Evolutionary conservation across 2,113 vertebrate genomes (phyloP), one percentile per base, ranked within the genome.

Genomic region (Hypomesus transpacificus): DNA sequence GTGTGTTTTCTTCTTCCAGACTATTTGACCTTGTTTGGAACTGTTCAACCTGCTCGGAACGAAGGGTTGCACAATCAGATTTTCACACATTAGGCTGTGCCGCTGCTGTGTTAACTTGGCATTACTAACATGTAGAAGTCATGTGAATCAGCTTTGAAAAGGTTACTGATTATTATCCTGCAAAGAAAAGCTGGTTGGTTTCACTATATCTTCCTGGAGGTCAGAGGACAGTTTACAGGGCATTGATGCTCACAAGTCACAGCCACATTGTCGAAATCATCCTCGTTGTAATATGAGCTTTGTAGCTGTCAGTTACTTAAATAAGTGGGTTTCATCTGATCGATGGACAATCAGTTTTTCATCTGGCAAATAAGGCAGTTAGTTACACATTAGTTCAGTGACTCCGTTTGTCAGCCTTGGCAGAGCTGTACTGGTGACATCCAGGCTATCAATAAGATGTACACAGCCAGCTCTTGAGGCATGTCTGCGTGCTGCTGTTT

Each of bases 61-160:
- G 13, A 11, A 46, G 11, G 9, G 8, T 46, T 46, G 39, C 39
- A 46, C 39, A 46, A 46, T 46, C 39, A 46, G 39, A 46, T 46
- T 13, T 46, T 46, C 39, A 46, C 39, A 46, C 39, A 46, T 46
- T 46, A 46, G 39, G 39, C 31, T 34, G 31, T 8, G 7, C 8
- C 11, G 1, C 9, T 46, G 9, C 39, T 46, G 39, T 1, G 31
- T 34, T 7, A 7, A 60, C 22, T 20, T 22, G 13, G 20, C 58
- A 60, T 61, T 26, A 17, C 17, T 64, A 64, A 46, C 62, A 64
- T 64, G 62, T 31, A 46, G 62, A 62, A 62, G 34, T n/a, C 62
- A 64, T 46, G 62, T 39, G 62, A 64, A 18, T 9, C 39, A 46
- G 39, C 28, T 64, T 34, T 39, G 14, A n/a, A 64, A 34, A 39